phyloP scores from a whole-genome alignment of 30 jellyfish, hydroid and myxozoan genomes.

The Cassiopea xamachana region DNA sequence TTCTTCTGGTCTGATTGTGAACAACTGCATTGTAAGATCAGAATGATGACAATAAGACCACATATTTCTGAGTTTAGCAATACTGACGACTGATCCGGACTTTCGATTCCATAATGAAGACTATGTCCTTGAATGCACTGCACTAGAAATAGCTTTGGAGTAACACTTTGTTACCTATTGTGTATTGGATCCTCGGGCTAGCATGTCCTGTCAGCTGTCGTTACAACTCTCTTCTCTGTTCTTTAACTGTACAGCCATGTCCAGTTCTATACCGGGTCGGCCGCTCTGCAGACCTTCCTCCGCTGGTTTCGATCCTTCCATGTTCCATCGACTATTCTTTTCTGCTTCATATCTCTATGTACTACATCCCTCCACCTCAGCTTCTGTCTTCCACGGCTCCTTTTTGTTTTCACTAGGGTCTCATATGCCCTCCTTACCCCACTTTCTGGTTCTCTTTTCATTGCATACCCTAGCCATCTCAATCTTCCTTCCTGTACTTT shows the following conservation, averaged over 20 bases:
- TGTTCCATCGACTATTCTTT: slow-evolving; percentile 2
- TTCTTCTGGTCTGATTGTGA: too few relatives aligned
- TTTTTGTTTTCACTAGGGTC: not conserved
- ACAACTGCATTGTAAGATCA: too few relatives aligned
- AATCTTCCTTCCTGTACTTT: not conserved
- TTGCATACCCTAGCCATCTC: slow-evolving; percentile 27
- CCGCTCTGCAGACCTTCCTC: slow-evolving; percentile 22
- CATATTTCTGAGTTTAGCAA: too few relatives aligned
- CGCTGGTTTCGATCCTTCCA: slow-evolving; percentile 8
- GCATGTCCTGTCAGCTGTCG: too few relatives aligned
- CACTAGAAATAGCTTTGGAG: too few relatives aligned
- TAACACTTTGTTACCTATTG: too few relatives aligned
- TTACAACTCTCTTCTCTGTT: not conserved
- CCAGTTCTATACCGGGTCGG: slow-evolving; percentile 27
- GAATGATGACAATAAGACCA: too few relatives aligned
- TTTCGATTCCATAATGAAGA: too few relatives aligned
- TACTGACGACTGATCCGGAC: too few relatives aligned
- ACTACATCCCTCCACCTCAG: slow-evolving; percentile 25
- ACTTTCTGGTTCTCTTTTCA: slow-evolving; percentile 23
- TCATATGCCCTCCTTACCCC: slow-evolving; percentile 19
- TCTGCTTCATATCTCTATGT: slow-evolving; percentile 13
- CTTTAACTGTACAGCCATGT: slow-evolving; percentile 8
- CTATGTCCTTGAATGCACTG: too few relatives aligned
- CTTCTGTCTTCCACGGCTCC: slow-evolving; percentile 9
- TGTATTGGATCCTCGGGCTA: too few relatives aligned